phyloP scores from a whole-genome alignment of 35 echinoderm and acorn worm genomes.

The Diadema setosum region DNA sequence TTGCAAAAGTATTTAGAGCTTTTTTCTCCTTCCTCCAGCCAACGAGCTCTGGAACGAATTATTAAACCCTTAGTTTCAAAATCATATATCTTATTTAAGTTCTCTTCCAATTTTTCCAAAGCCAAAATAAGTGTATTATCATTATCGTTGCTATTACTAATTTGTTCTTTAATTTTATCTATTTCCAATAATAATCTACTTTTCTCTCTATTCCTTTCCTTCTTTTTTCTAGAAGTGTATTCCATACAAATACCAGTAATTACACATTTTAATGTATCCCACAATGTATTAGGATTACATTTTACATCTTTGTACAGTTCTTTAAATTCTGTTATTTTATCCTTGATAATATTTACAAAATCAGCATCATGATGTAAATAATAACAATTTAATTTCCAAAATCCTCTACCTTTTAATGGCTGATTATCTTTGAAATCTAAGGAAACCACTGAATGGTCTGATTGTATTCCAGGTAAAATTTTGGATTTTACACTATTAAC shows the following conservation, averaged over 20 bases:
- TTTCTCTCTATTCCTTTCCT: not conserved
- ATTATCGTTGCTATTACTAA: not conserved
- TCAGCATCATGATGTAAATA: conserved; percentile 24
- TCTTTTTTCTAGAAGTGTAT: not conserved
- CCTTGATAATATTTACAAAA: conserved; percentile 1
- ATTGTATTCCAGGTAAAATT: conserved; percentile 29
- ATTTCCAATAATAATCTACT: not conserved
- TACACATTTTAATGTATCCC: conserved; percentile 10
- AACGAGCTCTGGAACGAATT: conserved; percentile 1
- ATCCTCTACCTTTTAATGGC: not conserved
- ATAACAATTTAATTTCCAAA: conserved; percentile 27
- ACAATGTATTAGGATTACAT: not conserved
- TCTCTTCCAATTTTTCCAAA: not conserved
- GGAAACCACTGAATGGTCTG: not conserved
- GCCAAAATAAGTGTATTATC: no score
- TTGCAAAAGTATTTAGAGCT: conserved; percentile 35
- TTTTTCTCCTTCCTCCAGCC: conserved; percentile 43
- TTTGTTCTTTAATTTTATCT: not conserved
- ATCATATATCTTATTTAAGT: not conserved
- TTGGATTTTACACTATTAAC: conserved; percentile 17
- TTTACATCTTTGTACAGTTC: not conserved
- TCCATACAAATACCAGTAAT: conserved; percentile 20
- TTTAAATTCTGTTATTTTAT: no score
- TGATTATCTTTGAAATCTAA: not conserved
- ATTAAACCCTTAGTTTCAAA: conserved; percentile 21